A percentile compares a stretch with the other conserved stretches of the same genome.
Evolutionary conservation across 2,797 vertebrate species (phyloP).

Genomic region (Nannoperca obscura): DNA sequence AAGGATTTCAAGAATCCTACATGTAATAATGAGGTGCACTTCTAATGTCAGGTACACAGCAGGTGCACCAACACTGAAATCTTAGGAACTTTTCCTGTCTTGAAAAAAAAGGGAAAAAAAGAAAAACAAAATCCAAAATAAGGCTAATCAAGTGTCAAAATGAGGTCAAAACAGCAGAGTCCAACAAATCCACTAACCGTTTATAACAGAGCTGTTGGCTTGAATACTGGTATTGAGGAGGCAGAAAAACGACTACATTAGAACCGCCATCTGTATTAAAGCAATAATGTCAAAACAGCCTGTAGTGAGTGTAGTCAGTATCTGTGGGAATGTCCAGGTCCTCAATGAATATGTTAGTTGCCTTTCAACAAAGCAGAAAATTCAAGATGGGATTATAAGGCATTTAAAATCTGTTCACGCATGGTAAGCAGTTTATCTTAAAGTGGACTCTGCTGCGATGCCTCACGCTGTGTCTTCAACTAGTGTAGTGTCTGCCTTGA

Average conservation of each 20-base stretch:
- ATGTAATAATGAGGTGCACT: constrained; percentile 17
- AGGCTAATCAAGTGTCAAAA: constrained; percentile 81
- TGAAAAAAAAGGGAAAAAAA: constrained; percentile 21
- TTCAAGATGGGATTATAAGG: constrained; percentile 42
- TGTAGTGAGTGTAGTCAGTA: neutral
- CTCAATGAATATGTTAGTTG: constrained; percentile 15
- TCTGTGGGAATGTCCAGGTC: constrained; percentile 10
- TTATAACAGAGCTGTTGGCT: constrained; percentile 30
- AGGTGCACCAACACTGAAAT: constrained; percentile 21
- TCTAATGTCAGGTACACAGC: constrained; percentile 22
- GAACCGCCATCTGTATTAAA: constrained; percentile 21
- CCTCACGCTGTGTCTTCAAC: constrained; percentile 86
- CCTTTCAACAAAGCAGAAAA: constrained; percentile 35
- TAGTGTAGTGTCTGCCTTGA: constrained; percentile 94
- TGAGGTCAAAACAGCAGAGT: constrained; percentile 84
- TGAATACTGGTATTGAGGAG: constrained; percentile 5
- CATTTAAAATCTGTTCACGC: constrained; percentile 36
- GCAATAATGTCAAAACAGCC: constrained; percentile 24
- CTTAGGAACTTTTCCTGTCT: constrained; percentile 8
- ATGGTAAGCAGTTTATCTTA: constrained; percentile 27
- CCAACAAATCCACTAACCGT: constrained; percentile 70
- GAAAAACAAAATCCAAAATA: constrained; percentile 70
- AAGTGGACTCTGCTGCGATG: constrained; percentile 85
- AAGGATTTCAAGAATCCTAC: constrained; percentile 40
- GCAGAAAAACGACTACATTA: constrained; percentile 43